phyloP scores from a whole-genome alignment of 2,113 vertebrate genomes.

The Corythornis cristatus region DNA sequence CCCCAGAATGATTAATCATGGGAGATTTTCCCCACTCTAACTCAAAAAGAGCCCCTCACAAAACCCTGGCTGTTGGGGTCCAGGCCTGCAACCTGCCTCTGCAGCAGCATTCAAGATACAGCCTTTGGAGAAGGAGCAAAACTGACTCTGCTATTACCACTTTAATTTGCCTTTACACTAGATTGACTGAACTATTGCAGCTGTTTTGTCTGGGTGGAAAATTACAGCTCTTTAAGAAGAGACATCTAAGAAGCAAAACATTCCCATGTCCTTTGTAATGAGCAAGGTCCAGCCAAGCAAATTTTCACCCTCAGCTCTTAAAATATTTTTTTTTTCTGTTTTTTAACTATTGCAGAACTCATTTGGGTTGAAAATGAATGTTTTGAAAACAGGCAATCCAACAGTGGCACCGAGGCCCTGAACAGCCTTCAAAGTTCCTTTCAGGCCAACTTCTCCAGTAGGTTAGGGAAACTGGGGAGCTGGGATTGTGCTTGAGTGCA shows the following conservation, averaged over 20 bases:
- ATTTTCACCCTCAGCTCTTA: neutral
- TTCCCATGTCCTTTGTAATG: neutral
- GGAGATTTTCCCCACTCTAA: neutral
- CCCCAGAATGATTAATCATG: neutral
- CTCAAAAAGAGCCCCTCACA: neutral
- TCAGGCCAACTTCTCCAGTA: neutral
- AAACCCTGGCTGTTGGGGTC: neutral
- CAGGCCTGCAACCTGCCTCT: neutral
- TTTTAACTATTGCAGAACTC: neutral
- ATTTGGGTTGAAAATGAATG: neutral
- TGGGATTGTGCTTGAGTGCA: rapidly evolving
- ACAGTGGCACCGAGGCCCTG: slow-evolving; percentile 17
- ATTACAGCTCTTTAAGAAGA: neutral
- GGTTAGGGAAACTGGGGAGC: neutral
- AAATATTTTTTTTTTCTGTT: neutral
- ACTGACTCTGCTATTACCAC: neutral
- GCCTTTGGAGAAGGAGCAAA: neutral
- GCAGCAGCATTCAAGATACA: neutral
- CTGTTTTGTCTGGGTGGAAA: neutral
- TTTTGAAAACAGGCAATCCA: slow-evolving; percentile 30
- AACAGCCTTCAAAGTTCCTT: slow-evolving; percentile 53
- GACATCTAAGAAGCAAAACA: neutral
- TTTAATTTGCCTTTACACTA: neutral
- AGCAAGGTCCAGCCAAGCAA: neutral
- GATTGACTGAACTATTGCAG: neutral